Base-by-base conservation (phyloP, 2,888 invertebrate genomes). In the Leptothorax acervorum region DNA sequence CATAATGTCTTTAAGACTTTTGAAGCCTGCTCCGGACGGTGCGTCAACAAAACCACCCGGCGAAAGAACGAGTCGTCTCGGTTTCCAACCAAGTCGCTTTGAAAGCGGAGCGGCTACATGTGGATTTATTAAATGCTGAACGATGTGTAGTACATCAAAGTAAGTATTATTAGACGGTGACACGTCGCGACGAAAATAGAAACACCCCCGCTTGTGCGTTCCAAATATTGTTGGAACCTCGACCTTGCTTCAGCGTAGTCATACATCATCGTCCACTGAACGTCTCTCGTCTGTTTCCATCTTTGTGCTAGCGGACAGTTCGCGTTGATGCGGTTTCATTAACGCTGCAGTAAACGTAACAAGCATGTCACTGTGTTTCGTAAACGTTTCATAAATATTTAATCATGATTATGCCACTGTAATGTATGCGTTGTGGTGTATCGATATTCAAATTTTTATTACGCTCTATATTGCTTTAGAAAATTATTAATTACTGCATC, bases 141-240 rank as follows among this genome's bases (percentile, higher is more conserved):
- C 90, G 93, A 93, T 91, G 89, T 88, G 86, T 83, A 62, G 88
- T 74, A 93, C 92, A 93, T 94, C 93, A 94, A 94, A 94, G 94
- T 85, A 81, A 71, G 79, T 93, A 93, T 93, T 93, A 92, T 93
- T 93, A 93, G 92, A 79, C 87, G 83, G 86, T 87, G 92, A 90
- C 87, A 91, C 83, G 82, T 70, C 62, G 81, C 83, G 68, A 79
- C 89, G 62, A 85, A 90, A 91, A 92, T 93, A 92, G 90, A 71
- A 73, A 85, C 89, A 88, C 92, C 90, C 91, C 89, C 92, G 90
- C 91, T 76, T 53, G 86, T 82, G 88, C 86, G 88, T 88, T 89
- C 89, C 82, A 53, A 71, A 84, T 86, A 85, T 85, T 83, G 39
- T 53, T 35, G 65, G 42, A 63, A 51, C 63, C 63, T 63, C 70